phyloP scores from a whole-genome alignment of 2,113 vertebrate species.

The Talpa occidentalis region DNA sequence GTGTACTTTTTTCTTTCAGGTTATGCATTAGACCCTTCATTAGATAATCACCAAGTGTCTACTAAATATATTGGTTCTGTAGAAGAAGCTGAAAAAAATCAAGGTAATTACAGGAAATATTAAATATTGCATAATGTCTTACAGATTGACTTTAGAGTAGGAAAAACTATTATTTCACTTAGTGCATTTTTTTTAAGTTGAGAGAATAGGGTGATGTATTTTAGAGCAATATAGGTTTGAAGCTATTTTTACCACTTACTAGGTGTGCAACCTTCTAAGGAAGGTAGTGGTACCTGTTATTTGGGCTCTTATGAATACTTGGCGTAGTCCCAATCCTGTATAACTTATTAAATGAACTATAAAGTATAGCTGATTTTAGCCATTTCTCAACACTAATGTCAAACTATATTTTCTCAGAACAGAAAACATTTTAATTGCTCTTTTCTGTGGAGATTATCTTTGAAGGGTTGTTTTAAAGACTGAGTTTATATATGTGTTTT shows the following conservation, averaged over 20 bases:
- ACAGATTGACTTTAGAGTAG: not conserved
- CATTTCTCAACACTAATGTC: not conserved
- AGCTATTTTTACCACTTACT: not conserved
- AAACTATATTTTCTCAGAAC: constrained; percentile 42
- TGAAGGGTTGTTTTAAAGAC: constrained; percentile 26
- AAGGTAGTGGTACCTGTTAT: not conserved
- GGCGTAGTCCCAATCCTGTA: not conserved
- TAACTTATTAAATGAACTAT: not conserved
- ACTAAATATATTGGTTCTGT: constrained; percentile 95
- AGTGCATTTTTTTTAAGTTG: not conserved
- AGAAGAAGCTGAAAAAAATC: constrained; percentile 98
- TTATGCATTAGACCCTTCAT: constrained; percentile 97
- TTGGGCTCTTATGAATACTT: not conserved
- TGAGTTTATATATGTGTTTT: constrained; percentile 21
- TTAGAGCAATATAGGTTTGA: not conserved
- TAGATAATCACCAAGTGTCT: constrained; percentile 91
- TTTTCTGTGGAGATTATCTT: not conserved
- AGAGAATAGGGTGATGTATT: not conserved
- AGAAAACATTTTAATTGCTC: not conserved
- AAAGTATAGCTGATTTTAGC: not conserved
- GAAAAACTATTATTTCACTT: not conserved
- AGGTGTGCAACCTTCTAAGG: not conserved
- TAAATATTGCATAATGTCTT: not conserved
- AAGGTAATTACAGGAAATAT: constrained; percentile 89
- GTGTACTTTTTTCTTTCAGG: constrained; percentile 85